Conservation (phyloP, 2,888 invertebrate species). For the Chydorus sphaericus region DNA sequence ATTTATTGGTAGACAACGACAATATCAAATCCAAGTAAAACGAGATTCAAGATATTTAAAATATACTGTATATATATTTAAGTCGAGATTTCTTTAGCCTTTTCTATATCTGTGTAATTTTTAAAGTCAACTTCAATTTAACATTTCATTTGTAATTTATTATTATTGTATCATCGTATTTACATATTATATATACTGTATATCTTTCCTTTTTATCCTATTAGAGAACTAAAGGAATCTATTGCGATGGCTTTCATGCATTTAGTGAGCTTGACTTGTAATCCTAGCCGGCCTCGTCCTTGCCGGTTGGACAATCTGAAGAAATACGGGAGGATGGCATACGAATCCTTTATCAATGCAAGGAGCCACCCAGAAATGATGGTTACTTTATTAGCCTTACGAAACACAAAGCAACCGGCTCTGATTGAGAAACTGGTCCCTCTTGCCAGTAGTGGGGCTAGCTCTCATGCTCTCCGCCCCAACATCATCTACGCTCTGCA, state of each 20-base stretch:
- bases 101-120: too few relatives aligned
- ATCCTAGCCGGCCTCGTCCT: neutral
- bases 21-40: conserved; percentile 7
- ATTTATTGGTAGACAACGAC: neutral
- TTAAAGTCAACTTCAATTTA: too few relatives aligned
- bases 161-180: too few relatives aligned
- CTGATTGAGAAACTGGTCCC: conserved; percentile 10
- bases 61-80: too few relatives aligned
- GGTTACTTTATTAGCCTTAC: conserved; percentile 1
- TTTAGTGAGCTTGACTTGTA: conserved; percentile 11
- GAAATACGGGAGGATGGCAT: conserved; percentile 8
- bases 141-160: too few relatives aligned
- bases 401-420: conserved; percentile 3
- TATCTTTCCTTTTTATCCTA: too few relatives aligned
- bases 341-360: conserved; percentile 11
- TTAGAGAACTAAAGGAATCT: conserved; percentile 6
- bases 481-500: conserved; percentile 8
- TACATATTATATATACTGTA: too few relatives aligned
- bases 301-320: conserved; percentile 7
- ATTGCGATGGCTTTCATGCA: conserved; percentile 9
- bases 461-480: conserved; percentile 7
- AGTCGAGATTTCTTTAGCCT: too few relatives aligned
- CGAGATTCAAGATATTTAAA: too few relatives aligned
- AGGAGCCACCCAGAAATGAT: conserved; percentile 7
- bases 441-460: neutral